Base-by-base conservation (phyloP, 2,888 invertebrate genomes). In the Pycnomerus fuliginosus region DNA sequence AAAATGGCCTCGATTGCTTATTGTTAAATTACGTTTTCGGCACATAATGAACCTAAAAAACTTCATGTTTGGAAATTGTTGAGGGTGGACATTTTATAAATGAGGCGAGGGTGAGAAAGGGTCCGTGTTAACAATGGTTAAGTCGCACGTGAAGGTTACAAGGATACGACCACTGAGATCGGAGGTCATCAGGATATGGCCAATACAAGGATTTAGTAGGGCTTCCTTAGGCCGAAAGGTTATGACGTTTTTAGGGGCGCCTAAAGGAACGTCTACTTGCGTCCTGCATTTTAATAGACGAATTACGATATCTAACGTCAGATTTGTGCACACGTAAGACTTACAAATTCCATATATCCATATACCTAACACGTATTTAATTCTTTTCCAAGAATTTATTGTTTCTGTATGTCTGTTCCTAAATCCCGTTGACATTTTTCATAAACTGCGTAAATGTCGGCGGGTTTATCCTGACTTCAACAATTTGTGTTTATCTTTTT, bases 101-200 rank as follows among this genome's bases (percentile, higher is more conserved):
- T n/a, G n/a, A n/a, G n/a, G n/a, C n/a, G n/a, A n/a, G n/a, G n/a
- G n/a, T n/a, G n/a, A 3, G 23, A n/a, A n/a, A n/a, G n/a, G n/a
- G n/a, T n/a, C 48, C 32, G 46, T 45, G 53, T 56, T 53, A 56
- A 58, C 58, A 58, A 56, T 56, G 50, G 53, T n/a, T 44, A 48
- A 52, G 38, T 50, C 44, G 52, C 49, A 56, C 58, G 58, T 58
- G 57, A 48, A 54, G 56, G 56, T 55, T 52, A 48, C 55, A 52
- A 51, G 52, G 55, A 53, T 50, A 52, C 44, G 45, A 7, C 32
- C 13, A 11, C 2, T 20, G n/a, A 37, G 48, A 53, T 48, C 50
- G 47, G 43, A 55, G 61, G 61, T 62, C 60, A 58, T 57, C 59
- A 55, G 57, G 58, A 56, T 60, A 61, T 49, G 49, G 53, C 52